Conservation (phyloP, 2,113 vertebrate species). For the Dromiciops gliroides region DNA sequence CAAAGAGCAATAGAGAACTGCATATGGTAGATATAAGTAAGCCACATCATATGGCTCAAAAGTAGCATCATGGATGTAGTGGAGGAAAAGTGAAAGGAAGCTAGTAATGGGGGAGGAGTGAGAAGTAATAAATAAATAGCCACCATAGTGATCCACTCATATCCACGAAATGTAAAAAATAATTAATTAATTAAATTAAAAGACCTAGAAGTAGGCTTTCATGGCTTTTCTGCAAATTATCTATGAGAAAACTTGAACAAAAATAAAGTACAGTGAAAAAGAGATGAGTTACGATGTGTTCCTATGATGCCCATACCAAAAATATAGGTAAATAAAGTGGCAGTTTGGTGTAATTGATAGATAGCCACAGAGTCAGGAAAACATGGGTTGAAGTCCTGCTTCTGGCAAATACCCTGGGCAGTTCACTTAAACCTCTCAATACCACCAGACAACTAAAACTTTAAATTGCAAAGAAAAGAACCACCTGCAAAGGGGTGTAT, state of each 20-base stretch:
- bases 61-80: background rate
- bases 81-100: background rate
- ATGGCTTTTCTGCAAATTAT: background rate
- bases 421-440: background rate
- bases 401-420: background rate
- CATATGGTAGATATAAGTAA: background rate
- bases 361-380: background rate
- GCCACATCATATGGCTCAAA: background rate
- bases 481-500: background rate
- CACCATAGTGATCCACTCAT: background rate
- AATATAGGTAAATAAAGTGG: background rate
- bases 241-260: background rate
- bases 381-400: background rate
- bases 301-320: background rate
- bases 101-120: background rate
- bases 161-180: background rate
- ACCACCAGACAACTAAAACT: background rate
- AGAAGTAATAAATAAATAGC: background rate
- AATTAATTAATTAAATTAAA: too few species aligned
- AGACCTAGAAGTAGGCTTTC: background rate
- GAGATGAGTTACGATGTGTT: background rate
- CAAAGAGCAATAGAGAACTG: background rate
- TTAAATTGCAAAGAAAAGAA: background rate
- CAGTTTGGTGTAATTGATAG: background rate
- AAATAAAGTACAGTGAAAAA: background rate